Evolutionary conservation across 2,797 vertebrate genomes (phyloP), one percentile per base, ranked within the genome.

Genomic region (Enteromius paludinosus): DNA sequence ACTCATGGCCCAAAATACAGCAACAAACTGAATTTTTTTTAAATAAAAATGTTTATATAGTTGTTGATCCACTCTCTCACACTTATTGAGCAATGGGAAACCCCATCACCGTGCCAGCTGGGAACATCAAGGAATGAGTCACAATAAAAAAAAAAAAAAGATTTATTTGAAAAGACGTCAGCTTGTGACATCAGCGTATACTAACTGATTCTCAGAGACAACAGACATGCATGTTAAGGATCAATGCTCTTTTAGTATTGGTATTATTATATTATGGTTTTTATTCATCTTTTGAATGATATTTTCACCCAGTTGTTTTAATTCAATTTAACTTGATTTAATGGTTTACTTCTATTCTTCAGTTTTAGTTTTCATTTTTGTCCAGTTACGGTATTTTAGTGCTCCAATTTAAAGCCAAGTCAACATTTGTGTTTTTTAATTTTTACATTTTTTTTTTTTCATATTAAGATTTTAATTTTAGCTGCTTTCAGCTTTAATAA

Each of bases 51-150:
- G n/a, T n/a, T n/a, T 0, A 41, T 0, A 43, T 64, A 3, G 18
- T 56, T 70, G 72, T 79, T 79, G 28, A 33, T 30, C 20, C 28
- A 23, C 15, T 62, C 54, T 5, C 49, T 64, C 35, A 9, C n/a
- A 41, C 8, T n/a, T 14, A 41, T n/a, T 59, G 59, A 68, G 77
- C 59, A 28, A 68, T 6, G 23, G 71, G 52, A 70, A 83, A 78
- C 72, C 41, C 41, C 72, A 77, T 28, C 8, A 30, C 79, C 28
- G 28, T 1, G 14, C 12, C 35, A 76, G 73, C 33, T 78, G 76
- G 43, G 15, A 76, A 65, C 25, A 52, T 59, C 47, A 20, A 43
- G 25, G 1, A 30, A 78, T 87, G 77, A 86, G 77, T 84, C 77
- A 84, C 15, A 35, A 11, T 28, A 75, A 23, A 69, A 25, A 62